A percentile compares a stretch with the other conserved stretches of the same genome.
These are phyloP conservation scores for Orthosia incerta DNA, from an alignment of 2,888 invertebrate species.

Conservation along the genomic window DNA sequence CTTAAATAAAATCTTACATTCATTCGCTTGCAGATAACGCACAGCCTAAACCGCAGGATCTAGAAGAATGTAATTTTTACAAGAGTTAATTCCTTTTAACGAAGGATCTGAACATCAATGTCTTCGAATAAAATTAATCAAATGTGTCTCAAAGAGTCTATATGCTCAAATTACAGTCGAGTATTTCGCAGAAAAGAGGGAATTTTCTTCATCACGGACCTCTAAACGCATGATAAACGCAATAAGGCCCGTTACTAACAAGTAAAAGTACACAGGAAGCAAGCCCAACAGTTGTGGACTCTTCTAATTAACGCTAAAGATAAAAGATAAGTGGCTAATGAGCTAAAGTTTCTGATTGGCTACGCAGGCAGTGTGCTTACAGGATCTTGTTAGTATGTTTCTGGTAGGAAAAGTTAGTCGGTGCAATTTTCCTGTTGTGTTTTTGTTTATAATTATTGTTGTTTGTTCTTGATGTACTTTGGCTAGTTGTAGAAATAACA, in stretches of 20 bases:
- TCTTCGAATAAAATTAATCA: too few relatives aligned
- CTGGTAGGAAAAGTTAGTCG: not conserved
- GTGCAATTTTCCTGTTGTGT: conserved; percentile 2
- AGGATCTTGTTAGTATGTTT: conserved; percentile 38
- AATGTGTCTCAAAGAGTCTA: too few relatives aligned
- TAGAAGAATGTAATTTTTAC: too few relatives aligned
- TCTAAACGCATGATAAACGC: conserved; percentile 23
- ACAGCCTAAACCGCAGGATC: too few relatives aligned
- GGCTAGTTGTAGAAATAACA: too few relatives aligned
- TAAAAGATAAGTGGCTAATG: conserved; percentile 62
- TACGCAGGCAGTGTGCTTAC: conserved; percentile 28
- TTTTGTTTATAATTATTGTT: conserved; percentile 8
- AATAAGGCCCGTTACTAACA: conserved; percentile 34
- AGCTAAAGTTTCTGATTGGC: conserved; percentile 58
- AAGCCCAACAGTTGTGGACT: conserved; percentile 44
- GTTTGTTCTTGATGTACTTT: not conserved
- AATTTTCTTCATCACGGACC: not conserved
- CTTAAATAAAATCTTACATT: too few relatives aligned
- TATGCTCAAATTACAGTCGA: too few relatives aligned
- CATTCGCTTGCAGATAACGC: too few relatives aligned
- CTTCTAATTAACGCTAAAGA: conserved; percentile 61
- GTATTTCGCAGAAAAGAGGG: too few relatives aligned
- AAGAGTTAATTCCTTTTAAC: too few relatives aligned
- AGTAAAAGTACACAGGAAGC: conserved; percentile 36
- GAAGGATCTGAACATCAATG: too few relatives aligned